phyloP scores from a whole-genome alignment of 2,888 invertebrate genomes.

The Pantelozetes paolii region DNA sequence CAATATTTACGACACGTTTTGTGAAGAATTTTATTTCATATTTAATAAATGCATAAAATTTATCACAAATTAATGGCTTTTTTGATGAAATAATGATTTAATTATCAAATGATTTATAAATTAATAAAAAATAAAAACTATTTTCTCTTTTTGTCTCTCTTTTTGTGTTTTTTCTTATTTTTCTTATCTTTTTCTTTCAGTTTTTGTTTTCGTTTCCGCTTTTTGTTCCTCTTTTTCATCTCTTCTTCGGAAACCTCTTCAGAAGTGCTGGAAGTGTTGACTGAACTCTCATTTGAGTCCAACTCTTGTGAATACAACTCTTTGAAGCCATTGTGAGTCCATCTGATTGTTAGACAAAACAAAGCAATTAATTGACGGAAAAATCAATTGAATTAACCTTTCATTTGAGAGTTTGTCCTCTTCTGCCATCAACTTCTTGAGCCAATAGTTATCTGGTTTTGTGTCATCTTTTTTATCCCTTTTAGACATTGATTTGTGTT shows the following conservation, averaged over 20 bases:
- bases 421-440: constrained; percentile 35
- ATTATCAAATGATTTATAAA: too few relatives aligned
- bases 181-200: constrained; percentile 26
- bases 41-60: too few relatives aligned
- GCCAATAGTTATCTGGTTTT: constrained; percentile 34
- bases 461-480: neutral
- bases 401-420: constrained; percentile 29
- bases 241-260: neutral
- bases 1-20: too few relatives aligned
- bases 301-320: constrained; percentile 41
- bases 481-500: neutral
- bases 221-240: constrained; percentile 32
- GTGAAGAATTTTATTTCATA: too few relatives aligned
- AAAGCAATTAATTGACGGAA: neutral
- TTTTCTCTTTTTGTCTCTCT: neutral
- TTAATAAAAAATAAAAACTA: neutral
- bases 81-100: too few relatives aligned
- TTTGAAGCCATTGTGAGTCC: constrained; percentile 41
- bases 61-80: too few relatives aligned
- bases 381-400: constrained; percentile 5
- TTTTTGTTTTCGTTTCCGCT: neutral
- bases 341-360: constrained; percentile 26
- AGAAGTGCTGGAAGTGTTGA: neutral
- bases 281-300: neutral
- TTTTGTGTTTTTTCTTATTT: constrained; percentile 21